These are phyloP conservation scores for Cladorhizidae sp. DNA, from an alignment of 37 sponge, comb jelly and placozoan genomes.

Conservation along the genomic window DNA sequence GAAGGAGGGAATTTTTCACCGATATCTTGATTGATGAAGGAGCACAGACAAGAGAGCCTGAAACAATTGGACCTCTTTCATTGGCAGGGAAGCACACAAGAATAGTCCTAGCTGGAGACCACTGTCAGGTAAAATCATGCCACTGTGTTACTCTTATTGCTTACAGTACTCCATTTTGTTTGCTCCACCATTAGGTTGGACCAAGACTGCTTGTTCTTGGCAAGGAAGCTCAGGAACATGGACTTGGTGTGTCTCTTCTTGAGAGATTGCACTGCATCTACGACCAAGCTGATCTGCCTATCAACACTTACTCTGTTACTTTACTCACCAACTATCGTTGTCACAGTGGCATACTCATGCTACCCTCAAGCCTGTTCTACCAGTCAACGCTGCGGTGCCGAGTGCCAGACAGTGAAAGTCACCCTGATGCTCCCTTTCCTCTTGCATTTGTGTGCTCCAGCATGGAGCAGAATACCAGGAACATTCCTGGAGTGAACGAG, in stretches of 20 bases:
- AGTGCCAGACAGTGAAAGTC: slow-evolving; percentile 16
- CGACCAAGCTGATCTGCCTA: not conserved
- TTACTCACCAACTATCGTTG: slow-evolving; percentile 69
- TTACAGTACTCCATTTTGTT: not conserved
- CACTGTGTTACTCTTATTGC: not conserved
- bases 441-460: slow-evolving; percentile 61
- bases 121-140: slow-evolving; percentile 47
- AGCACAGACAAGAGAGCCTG: slow-evolving; percentile 81
- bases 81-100: slow-evolving; percentile 49
- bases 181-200: slow-evolving; percentile 57
- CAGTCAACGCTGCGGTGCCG: slow-evolving; percentile 44
- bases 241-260: slow-evolving; percentile 56
- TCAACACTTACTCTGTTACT: not conserved
- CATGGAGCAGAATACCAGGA: not conserved
- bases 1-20: slow-evolving; percentile 20
- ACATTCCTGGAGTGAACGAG: not conserved
- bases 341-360: slow-evolving; percentile 52
- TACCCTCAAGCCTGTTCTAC: slow-evolving; percentile 72
- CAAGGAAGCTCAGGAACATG: slow-evolving; percentile 55
- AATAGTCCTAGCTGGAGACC: slow-evolving; percentile 80
- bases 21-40: slow-evolving; percentile 83
- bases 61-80: slow-evolving; percentile 50
- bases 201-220: slow-evolving; percentile 73
- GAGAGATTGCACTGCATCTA: slow-evolving; percentile 51
- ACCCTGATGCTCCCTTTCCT: slow-evolving; percentile 45